phyloP scores from a whole-genome alignment of 2,888 invertebrate species.

The Hirtodrosophila trivittata region DNA sequence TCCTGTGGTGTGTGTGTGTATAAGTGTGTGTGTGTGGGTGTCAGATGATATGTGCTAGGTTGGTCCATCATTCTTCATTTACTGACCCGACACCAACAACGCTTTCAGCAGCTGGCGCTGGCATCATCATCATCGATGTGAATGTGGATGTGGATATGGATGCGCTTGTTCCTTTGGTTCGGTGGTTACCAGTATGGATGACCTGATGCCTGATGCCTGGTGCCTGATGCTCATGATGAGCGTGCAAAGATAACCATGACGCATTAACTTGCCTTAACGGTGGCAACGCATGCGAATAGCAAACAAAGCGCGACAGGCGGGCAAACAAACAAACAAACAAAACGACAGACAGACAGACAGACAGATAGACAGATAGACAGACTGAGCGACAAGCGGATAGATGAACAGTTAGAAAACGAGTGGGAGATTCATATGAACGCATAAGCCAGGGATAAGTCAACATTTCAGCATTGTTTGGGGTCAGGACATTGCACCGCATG shows the following conservation, averaged over 20 bases:
- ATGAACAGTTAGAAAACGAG: not conserved
- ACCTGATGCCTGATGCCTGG: conserved; percentile 7
- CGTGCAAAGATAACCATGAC: conserved; percentile 70
- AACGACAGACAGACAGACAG: conserved; percentile 16
- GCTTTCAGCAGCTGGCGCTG: conserved; percentile 69
- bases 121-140: conserved; percentile 27
- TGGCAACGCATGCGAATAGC: conserved; percentile 62
- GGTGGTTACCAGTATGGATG: conserved; percentile 15
- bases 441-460: conserved; percentile 61
- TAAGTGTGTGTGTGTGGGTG: conserved; percentile 8
- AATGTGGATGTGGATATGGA: conserved; percentile 48
- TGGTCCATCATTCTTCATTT: conserved; percentile 78
- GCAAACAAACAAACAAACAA: conserved; percentile 27
- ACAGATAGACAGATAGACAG: conserved; percentile 21
- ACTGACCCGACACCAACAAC: conserved; percentile 69
- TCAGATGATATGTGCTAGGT: conserved; percentile 22
- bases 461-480: conserved; percentile 60
- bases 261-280: conserved; percentile 70
- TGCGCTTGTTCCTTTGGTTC: conserved; percentile 30
- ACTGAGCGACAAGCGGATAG: conserved; percentile 8
- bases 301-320: conserved; percentile 54
- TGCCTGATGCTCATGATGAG: conserved; percentile 55
- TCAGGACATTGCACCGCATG: conserved; percentile 66
- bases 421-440: conserved; percentile 17
- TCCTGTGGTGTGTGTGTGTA: conserved; percentile 16